phyloP scores from a whole-genome alignment of 2,888 invertebrate genomes.

The Nymphalis c-album region DNA sequence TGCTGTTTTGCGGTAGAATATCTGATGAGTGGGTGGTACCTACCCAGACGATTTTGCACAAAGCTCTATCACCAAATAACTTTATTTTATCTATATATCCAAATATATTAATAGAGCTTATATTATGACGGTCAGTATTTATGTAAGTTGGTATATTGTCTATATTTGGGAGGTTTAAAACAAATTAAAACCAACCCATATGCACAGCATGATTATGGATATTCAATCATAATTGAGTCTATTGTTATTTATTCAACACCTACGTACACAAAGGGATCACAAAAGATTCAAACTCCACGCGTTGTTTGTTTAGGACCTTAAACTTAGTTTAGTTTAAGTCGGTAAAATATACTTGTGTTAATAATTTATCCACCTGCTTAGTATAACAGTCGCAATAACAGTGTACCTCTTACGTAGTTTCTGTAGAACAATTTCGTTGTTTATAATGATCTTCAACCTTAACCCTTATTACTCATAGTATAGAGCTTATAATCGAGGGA shows the following conservation, averaged over 20 bases:
- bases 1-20: no score
- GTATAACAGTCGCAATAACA: slow-evolving; percentile 48
- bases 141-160: no score
- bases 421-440: slow-evolving; percentile 55
- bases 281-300: slow-evolving; percentile 15
- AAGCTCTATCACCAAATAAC: no score
- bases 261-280: slow-evolving; percentile 11
- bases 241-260: slow-evolving; percentile 30
- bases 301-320: slow-evolving; percentile 33
- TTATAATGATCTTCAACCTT: slow-evolving; percentile 48
- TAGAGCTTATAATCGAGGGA: slow-evolving; percentile 45
- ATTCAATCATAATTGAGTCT: slow-evolving; percentile 28
- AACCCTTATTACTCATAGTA: slow-evolving; percentile 25
- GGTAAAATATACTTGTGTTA: slow-evolving; percentile 33
- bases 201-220: neutral
- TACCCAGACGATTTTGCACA: no score
- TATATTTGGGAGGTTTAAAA: neutral
- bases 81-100: no score
- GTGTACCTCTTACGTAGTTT: slow-evolving; percentile 47
- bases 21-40: no score
- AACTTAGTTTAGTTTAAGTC: slow-evolving; percentile 22
- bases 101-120: no score
- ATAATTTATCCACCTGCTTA: slow-evolving; percentile 46
- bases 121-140: no score
- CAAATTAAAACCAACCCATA: neutral